Base-by-base conservation (phyloP, 2,113 vertebrate genomes). In the Megaptera novaeangliae region DNA sequence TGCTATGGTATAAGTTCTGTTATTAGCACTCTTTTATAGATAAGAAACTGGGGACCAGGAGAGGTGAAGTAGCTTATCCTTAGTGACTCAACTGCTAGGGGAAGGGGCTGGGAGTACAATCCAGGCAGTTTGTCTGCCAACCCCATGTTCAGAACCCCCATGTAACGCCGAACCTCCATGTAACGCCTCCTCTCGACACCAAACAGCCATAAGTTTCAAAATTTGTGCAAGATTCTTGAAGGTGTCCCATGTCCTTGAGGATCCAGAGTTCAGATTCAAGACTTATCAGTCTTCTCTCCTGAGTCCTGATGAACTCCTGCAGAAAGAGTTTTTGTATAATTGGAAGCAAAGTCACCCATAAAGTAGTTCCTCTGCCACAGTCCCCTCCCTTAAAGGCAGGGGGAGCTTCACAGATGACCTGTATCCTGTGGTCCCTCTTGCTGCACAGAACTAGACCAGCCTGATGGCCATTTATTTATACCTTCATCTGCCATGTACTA, bases 141-240 rank as follows among this genome's bases (percentile, higher is more conserved):
- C 1, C 8, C 11, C 3, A 14, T 0, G 3, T 8, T 31, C 11
- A 36, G 14, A 80, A 55, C 11, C 31, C 36, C 49, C 75, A n/a
- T 0, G 1, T 17, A 44, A 7, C 2, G 10, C 8, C 15, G 18
- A 78, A 55, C 11, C 31, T 55, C 49, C 75, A 55, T 0, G 1
- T 14, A 39, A 9, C 1, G 15, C 9, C 15, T 52, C 34, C 21
- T 27, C 39, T 63, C 29, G 20, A 21, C 34, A 41, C 6, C 21
- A 18, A 63, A 36, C 4, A 17, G 87, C 41, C 27, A 0, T 25
- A 11, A 29, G 13, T 63, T 82, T 44, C 44, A 31, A 80, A 25
- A 41, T n/a, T 0, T 36, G 29, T 36, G 36, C 20, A 69, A n/a
- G 25, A 69, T 17, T 94, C 66, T 84, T 69, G 6, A 44, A 74